Evolutionary conservation across 2,797 vertebrate species (phyloP), one percentile per base, ranked within the genome.

Genomic region (Halcyon badia): DNA sequence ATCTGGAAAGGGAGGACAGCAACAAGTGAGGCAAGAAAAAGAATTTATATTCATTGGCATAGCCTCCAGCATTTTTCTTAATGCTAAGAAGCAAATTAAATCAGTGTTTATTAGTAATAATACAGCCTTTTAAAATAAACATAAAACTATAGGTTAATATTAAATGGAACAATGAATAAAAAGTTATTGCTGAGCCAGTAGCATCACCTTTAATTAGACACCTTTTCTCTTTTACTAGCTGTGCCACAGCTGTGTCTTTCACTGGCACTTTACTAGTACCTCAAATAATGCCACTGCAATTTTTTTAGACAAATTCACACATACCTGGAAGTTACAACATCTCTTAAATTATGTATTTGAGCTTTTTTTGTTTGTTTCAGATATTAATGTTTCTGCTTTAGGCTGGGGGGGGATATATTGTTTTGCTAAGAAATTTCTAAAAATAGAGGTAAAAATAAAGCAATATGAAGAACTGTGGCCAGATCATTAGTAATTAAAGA

Each of bases 21-120:
- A 94, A 75, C 52, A 88, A 93, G 65, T 13, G 41, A 96, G 41
- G n/a, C 44, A 51, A 94, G 89, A 81, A 95, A 77, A 28, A 57
- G 57, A 75, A 78, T 61, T 86, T 75, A 65, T 68, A 75, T 73
- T 48, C 41, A 70, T 89, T 90, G 79, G 65, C 79, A 68, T 10
- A 77, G 35, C 30, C 64, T 71, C 26, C 22, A 76, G 79, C 8
- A 52, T 18, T 44, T 80, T 51, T 33, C 83, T 72, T 87, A 83
- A 78, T 42, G 33, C 31, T 91, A 58, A 65, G 86, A 93, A 73
- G 60, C 25, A 91, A 87, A 92, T 58, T 3, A 90, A 86, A 15
- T 66, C 65, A 41, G 41, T 83, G 44, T 94, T 91, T 92, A 69
- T 78, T 89, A 73, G 49, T 86, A 46, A 31, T 80, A 87, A 54